A percentile compares a stretch with the other conserved stretches of the same genome.
Conservation (phyloP, 2,113 vertebrate genomes). For the Diphyllodes magnificus region DNA sequence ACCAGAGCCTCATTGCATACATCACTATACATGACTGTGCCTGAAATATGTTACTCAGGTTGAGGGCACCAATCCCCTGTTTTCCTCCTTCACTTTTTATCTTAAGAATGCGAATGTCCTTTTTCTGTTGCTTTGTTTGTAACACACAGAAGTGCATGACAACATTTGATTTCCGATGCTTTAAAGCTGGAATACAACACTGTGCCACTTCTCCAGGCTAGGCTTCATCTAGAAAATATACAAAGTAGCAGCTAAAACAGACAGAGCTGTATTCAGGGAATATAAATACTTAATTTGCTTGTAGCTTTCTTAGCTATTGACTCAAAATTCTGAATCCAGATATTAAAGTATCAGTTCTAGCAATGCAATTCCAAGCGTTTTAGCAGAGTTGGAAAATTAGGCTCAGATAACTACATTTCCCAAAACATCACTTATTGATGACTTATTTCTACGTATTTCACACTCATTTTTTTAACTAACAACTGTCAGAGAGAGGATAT, state of each 20-base stretch:
- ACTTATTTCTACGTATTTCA: background rate
- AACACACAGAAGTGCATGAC: background rate
- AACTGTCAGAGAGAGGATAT: background rate
- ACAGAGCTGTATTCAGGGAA: background rate
- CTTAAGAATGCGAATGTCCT: background rate
- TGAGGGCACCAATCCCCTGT: background rate
- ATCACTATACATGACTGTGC: background rate
- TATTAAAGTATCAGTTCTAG: background rate
- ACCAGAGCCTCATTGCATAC: background rate
- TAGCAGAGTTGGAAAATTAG: background rate
- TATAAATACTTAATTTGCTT: background rate
- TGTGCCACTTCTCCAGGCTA: background rate
- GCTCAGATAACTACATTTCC: background rate
- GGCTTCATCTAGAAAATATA: background rate
- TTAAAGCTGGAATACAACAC: background rate
- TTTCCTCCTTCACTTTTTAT: background rate
- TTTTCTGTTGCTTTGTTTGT: background rate
- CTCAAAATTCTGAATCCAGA: background rate
- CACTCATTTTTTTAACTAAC: background rate
- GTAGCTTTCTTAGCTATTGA: background rate
- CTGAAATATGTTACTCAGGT: background rate
- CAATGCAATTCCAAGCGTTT: background rate
- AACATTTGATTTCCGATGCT: background rate
- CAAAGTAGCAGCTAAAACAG: background rate
- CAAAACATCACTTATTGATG: background rate